These are phyloP conservation scores for Rhinichthys klamathensis DNA, from an alignment of 2,113 vertebrate genomes.

Conservation along the genomic window DNA sequence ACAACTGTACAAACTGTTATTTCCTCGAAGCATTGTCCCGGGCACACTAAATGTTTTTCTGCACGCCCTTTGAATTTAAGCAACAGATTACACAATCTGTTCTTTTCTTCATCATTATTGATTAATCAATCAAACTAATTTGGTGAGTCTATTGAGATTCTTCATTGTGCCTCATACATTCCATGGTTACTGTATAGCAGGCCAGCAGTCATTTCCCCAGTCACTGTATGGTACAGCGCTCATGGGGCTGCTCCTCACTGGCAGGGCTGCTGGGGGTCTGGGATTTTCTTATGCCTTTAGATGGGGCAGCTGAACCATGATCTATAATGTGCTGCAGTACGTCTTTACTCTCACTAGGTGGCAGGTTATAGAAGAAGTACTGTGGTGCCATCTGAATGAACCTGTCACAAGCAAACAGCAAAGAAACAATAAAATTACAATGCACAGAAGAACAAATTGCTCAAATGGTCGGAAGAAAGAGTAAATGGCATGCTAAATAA, in stretches of 20 bases:
- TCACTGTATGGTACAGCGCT: conserved; percentile 85
- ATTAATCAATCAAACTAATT: conserved; percentile 8
- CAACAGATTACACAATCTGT: neutral
- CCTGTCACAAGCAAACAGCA: conserved; percentile 65
- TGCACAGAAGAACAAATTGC: neutral
- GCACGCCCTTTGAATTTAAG: neutral
- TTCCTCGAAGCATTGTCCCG: neutral
- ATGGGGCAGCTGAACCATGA: conserved; percentile 56
- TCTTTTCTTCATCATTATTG: neutral
- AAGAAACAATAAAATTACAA: conserved; percentile 1
- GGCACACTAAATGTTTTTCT: neutral
- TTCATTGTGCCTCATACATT: neutral
- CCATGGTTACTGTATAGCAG: conserved; percentile 25
- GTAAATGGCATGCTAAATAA: neutral
- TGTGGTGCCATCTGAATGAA: conserved; percentile 84
- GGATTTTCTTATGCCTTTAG: conserved; percentile 52
- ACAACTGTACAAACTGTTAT: neutral
- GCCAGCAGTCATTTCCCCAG: neutral
- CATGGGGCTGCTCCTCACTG: conserved; percentile 67
- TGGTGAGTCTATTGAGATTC: neutral
- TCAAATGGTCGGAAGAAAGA: neutral
- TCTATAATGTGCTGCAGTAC: conserved; percentile 80
- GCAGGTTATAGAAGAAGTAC: conserved; percentile 92
- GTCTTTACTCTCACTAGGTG: conserved; percentile 88
- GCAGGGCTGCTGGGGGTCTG: neutral